These are phyloP conservation scores for Tribolium castaneum DNA, from an alignment of 1,140 invertebrate species.

Conservation along the genomic window DNA sequence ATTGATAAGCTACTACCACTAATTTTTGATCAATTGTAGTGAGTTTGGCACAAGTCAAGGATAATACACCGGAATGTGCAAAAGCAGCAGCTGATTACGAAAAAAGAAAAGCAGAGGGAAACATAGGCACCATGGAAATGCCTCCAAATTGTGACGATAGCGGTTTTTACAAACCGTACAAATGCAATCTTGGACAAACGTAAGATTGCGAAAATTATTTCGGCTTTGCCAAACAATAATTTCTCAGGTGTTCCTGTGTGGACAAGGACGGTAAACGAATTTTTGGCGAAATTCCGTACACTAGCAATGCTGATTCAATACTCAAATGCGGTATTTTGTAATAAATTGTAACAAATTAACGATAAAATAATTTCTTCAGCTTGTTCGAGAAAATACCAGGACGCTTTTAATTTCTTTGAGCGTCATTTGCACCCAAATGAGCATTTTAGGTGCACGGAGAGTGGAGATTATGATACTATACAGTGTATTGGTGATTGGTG, in stretches of 20 bases:
- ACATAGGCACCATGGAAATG: conserved; percentile 60
- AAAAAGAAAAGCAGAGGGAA: conserved; percentile 54
- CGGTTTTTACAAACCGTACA: conserved; percentile 65
- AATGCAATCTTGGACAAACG: conserved; percentile 71
- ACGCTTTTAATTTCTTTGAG: conserved; percentile 55
- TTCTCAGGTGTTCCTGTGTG: conserved; percentile 71
- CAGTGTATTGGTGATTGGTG: conserved; percentile 69
- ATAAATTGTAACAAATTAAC: too few species aligned
- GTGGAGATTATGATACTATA: conserved; percentile 69
- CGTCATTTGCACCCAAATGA: conserved; percentile 52
- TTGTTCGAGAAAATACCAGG: conserved; percentile 65
- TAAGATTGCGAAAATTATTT: conserved; percentile 57
- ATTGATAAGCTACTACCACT: too few species aligned
- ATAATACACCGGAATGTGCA: conserved; percentile 56
- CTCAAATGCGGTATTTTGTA: conserved; percentile 68
- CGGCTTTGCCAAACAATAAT: neutral
- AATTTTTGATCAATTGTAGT: conserved; percentile 45
- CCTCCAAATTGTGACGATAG: conserved; percentile 68
- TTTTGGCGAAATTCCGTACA: conserved; percentile 69
- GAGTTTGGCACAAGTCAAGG: conserved; percentile 26
- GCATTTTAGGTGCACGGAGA: conserved; percentile 65
- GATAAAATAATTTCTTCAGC: conserved; percentile 56
- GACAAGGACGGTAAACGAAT: conserved; percentile 68
- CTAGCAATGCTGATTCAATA: conserved; percentile 60
- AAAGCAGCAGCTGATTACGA: conserved; percentile 61